These are phyloP conservation scores for Epizoanthus illoricatus DNA, from an alignment of 92 coral and sea anemone genomes.

Conservation along the genomic window DNA sequence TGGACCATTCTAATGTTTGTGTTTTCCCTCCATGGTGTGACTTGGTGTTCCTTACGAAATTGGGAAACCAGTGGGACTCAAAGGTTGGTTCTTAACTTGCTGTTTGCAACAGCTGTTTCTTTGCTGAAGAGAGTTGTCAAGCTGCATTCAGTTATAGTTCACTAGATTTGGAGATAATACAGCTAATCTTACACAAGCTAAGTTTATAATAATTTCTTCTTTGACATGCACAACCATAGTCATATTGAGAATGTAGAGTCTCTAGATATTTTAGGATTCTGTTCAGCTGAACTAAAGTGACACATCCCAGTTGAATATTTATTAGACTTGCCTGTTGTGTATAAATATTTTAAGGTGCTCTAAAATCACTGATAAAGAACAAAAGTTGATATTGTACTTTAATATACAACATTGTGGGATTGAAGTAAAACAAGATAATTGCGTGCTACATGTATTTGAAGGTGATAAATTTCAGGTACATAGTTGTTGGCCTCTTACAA, in stretches of 20 bases:
- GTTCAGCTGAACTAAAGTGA: no score
- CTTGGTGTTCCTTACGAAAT: slow-evolving; percentile 26
- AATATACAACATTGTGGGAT: no score
- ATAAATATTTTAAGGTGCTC: no score
- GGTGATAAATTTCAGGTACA: no score
- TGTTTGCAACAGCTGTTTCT: neutral
- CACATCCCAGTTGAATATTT: no score
- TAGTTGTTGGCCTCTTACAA: no score
- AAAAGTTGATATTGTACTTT: no score
- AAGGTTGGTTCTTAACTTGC: slow-evolving; percentile 36
- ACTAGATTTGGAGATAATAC: neutral
- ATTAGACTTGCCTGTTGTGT: no score
- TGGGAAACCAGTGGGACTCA: slow-evolving; percentile 41
- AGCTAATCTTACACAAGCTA: neutral
- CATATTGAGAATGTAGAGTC: neutral
- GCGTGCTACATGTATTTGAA: no score
- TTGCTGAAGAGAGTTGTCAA: neutral
- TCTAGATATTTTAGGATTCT: no score
- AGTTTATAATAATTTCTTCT: neutral
- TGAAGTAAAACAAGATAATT: no score
- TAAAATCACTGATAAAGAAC: no score
- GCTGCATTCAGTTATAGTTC: neutral
- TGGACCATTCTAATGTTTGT: slow-evolving; percentile 24
- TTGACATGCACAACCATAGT: neutral
- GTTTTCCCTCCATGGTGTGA: slow-evolving; percentile 32